Evolutionary conservation across 2,888 invertebrate species (phyloP).

Genomic region (Parochlus steinenii): DNA sequence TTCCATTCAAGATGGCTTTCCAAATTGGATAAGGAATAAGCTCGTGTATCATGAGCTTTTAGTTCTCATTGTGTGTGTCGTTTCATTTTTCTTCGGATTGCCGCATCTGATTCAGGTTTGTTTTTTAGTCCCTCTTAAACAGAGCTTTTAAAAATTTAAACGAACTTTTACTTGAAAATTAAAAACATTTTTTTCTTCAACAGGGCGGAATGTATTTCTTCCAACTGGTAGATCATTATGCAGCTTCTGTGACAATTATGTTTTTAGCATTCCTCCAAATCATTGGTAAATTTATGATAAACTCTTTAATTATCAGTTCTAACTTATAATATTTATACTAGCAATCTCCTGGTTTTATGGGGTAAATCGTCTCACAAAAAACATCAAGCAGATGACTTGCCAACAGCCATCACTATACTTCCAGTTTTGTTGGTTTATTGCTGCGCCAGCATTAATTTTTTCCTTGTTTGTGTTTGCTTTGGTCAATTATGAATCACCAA

Average conservation of each 20-base stretch:
- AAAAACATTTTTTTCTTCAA: conserved; percentile 12
- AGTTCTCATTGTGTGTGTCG: conserved; percentile 63
- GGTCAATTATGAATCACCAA: conserved; percentile 73
- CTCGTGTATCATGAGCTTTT: conserved; percentile 75
- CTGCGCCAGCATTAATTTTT: conserved; percentile 66
- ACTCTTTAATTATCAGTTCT: too few species aligned
- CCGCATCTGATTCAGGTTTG: conserved; percentile 70
- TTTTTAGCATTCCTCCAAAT: conserved; percentile 89
- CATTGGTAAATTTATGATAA: too few species aligned
- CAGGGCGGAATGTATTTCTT: conserved; percentile 83
- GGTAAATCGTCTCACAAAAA: conserved; percentile 56
- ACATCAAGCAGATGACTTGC: conserved; percentile 84
- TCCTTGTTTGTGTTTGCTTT: conserved; percentile 83
- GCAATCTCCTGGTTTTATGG: conserved; percentile 89
- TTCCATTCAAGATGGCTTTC: conserved; percentile 84
- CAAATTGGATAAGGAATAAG: conserved; percentile 65
- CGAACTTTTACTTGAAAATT: conserved; percentile 9
- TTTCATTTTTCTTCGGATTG: conserved; percentile 70
- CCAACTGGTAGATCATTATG: conserved; percentile 83
- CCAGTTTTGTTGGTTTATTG: conserved; percentile 69
- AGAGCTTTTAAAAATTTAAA: too few species aligned
- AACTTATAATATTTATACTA: too few species aligned
- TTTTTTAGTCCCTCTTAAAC: conserved; percentile 10
- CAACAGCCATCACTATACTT: conserved; percentile 63
- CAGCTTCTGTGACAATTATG: conserved; percentile 82